Conservation (phyloP, 2,797 vertebrate species). For the Danio jaintianensis region DNA sequence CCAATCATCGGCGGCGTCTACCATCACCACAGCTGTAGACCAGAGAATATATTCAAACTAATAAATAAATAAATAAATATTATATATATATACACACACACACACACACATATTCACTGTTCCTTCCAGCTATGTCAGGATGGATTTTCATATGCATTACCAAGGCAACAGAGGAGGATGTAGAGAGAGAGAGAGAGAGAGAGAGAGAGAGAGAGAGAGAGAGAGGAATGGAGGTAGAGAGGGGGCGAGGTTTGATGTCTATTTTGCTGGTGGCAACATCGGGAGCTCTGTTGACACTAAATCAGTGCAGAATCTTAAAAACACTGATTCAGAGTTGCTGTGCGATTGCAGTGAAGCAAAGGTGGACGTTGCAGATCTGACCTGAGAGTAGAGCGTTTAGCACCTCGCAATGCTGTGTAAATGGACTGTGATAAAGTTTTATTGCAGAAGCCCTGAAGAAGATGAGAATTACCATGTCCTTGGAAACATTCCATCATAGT, state of each 20-base stretch:
- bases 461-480: background rate
- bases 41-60: slow-evolving; percentile 23
- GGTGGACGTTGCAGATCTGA: slow-evolving; percentile 1
- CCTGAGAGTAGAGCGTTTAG: background rate
- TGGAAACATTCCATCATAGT: background rate
- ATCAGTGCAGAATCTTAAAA: slow-evolving; percentile 46
- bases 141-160: slow-evolving; percentile 57
- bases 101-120: background rate
- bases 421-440: slow-evolving; percentile 3
- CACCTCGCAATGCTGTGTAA: background rate
- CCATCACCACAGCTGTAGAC: slow-evolving; percentile 14
- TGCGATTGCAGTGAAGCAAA: slow-evolving; percentile 5
- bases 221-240: slow-evolving; percentile 20
- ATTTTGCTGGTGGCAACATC: slow-evolving; percentile 43
- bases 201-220: slow-evolving; percentile 1
- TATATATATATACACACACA: no score
- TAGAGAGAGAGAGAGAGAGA: background rate
- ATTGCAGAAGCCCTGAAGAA: slow-evolving; percentile 8
- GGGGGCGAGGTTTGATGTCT: slow-evolving; percentile 32
- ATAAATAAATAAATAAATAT: no score
- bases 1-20: slow-evolving; percentile 18
- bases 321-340: slow-evolving; percentile 33
- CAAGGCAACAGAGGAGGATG: slow-evolving; percentile 56
- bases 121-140: slow-evolving; percentile 40
- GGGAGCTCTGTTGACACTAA: slow-evolving; percentile 33